Evolutionary conservation across 2,888 invertebrate genomes (phyloP), one percentile per base, ranked within the genome.

Genomic region (Chelonus formosanus): DNA sequence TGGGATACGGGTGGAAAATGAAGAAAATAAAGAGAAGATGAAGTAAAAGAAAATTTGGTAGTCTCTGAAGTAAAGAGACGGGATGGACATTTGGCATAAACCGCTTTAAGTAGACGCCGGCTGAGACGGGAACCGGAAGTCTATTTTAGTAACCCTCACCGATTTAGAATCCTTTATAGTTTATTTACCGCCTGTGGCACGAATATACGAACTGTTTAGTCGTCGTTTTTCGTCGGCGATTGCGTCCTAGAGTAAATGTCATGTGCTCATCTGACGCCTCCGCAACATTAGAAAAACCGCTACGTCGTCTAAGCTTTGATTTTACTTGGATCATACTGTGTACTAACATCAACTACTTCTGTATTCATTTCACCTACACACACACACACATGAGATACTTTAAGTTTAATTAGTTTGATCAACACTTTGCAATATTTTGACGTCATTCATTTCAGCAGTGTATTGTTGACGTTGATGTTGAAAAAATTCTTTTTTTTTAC

Each of bases 121-220:
- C 75, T 75, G 80, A 83, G 82, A 82, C 83, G 83, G 83, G 80
- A 84, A 83, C 83, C 84, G 84, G 84, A 84, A 83, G 83, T 83
- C 83, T 84, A 84, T 83, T 84, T 84, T 81, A 76, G 82, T 83
- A 74, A 70, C 61, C 74, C 72, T 77, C 74, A 84, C 83, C 73
- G 75, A 83, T 80, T 83, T 83, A 83, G 82, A 83, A 82, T 78
- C 78, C 83, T 82, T 81, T 80, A 82, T 81, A 82, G 81, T 82
- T 77, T 74, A 80, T 20, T 20, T 76, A 79, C 74, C 71, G 71
- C 67, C 66, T 59, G 53, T 55, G 60, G 59, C 60, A 58, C 69
- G 44, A 61, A 66, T 57, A 66, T 47, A 45, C 52, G 7, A 43
- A 56, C 7, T 40, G 32, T 44, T 43, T 56, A 20, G 40, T 45